Conservation (phyloP, 2,888 invertebrate genomes). For the Creontiades dilutus region DNA sequence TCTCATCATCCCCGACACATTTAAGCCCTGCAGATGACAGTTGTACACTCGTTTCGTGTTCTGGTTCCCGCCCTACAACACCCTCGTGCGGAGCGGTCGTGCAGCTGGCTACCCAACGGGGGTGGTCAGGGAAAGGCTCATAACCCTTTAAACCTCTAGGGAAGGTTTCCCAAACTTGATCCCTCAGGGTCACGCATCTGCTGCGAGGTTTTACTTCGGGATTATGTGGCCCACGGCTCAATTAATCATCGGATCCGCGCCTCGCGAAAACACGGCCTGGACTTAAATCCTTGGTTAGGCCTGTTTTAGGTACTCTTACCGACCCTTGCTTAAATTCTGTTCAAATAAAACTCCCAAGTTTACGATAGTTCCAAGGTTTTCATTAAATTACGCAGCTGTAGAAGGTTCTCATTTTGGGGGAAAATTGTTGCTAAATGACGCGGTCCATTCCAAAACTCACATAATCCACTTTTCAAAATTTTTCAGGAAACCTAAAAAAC, state of each 20-base stretch:
- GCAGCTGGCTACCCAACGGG: neutral
- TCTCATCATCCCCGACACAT: conserved; percentile 20
- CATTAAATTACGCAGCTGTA: no score
- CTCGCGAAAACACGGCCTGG: neutral
- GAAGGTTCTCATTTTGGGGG: no score
- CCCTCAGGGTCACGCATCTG: neutral
- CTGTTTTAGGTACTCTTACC: no score
- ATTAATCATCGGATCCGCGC: neutral
- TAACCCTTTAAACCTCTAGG: conserved; percentile 4
- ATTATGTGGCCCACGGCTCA: neutral
- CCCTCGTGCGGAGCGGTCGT: neutral
- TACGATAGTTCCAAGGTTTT: no score
- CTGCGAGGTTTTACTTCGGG: conserved; percentile 5
- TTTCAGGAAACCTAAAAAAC: no score
- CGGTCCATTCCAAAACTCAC: no score
- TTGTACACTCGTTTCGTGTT: conserved; percentile 12
- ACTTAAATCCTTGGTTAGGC: neutral
- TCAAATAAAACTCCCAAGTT: no score
- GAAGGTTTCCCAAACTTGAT: neutral
- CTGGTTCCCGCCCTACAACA: conserved; percentile 12
- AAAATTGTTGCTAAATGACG: no score
- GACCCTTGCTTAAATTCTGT: no score
- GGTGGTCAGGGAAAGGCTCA: neutral
- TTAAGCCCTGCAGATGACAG: conserved; percentile 32
- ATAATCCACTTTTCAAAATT: no score